phyloP scores from a whole-genome alignment of 1,140 invertebrate genomes.

The Semibalanus balanoides region DNA sequence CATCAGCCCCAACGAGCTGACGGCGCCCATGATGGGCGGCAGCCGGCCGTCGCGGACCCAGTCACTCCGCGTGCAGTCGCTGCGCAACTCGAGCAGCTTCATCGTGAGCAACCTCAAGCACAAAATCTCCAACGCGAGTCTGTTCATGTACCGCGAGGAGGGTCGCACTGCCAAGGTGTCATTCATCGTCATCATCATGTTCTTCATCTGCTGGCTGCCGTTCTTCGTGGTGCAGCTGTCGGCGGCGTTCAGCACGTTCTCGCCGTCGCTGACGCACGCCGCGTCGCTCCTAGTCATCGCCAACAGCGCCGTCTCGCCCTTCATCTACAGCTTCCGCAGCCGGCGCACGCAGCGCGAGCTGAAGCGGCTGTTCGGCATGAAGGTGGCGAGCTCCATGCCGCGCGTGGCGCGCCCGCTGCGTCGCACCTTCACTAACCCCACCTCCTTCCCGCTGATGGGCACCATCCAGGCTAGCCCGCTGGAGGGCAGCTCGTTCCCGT shows the following conservation, averaged over 20 bases:
- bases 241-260: slow-evolving; percentile 25
- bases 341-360: slow-evolving; percentile 55
- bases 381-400: not conserved
- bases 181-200: slow-evolving; percentile 52
- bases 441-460: not conserved
- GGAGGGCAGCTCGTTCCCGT: not conserved
- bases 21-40: not conserved
- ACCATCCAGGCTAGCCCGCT: not conserved
- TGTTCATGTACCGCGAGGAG: slow-evolving; percentile 66
- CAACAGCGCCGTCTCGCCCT: slow-evolving; percentile 52
- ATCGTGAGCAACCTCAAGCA: slow-evolving; percentile 49
- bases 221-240: slow-evolving; percentile 32
- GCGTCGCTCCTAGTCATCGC: slow-evolving; percentile 48
- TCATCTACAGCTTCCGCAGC: slow-evolving; percentile 62
- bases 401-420: not conserved
- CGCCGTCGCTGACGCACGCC: slow-evolving; percentile 23
- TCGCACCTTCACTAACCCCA: not conserved
- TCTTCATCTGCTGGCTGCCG: slow-evolving; percentile 52
- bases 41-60: slow-evolving; percentile 33
- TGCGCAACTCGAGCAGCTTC: slow-evolving; percentile 28
- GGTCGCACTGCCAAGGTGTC: slow-evolving; percentile 62
- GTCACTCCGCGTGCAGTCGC: slow-evolving; percentile 31
- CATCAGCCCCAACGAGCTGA: not conserved
- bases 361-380: slow-evolving; percentile 40
- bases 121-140: slow-evolving; percentile 62